Evolutionary conservation across 2,113 vertebrate species (phyloP).

Genomic region (Percina caprodes): DNA sequence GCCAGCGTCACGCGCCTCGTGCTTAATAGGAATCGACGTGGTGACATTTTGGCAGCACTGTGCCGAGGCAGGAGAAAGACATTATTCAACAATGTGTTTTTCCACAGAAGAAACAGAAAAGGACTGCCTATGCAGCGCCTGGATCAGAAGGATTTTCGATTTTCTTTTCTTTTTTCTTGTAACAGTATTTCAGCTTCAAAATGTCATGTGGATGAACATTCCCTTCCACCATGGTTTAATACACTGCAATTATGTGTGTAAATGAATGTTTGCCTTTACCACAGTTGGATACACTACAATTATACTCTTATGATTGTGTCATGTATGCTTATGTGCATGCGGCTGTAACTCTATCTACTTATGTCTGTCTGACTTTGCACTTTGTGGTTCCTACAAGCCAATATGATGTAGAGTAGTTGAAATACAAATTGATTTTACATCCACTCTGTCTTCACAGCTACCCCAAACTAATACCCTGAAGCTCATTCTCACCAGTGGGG

Average conservation of each 20-base stretch:
- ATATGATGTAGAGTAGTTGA: conserved; percentile 66
- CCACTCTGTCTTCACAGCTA: conserved; percentile 66
- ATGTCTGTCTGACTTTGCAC: conserved; percentile 72
- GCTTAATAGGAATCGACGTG: conserved; percentile 64
- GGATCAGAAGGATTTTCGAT: conserved; percentile 35
- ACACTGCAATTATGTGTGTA: conserved; percentile 70
- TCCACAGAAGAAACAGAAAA: conserved; percentile 61
- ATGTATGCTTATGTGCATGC: conserved; percentile 60
- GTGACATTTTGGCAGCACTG: conserved; percentile 69
- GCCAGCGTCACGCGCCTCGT: conserved; percentile 25
- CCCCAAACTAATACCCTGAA: conserved; percentile 29
- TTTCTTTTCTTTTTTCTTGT: conserved; percentile 26
- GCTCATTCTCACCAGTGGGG: conserved; percentile 25
- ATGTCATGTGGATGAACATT: conserved; percentile 64
- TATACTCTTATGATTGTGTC: conserved; percentile 65
- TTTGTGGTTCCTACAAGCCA: conserved; percentile 64
- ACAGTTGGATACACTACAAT: conserved; percentile 64
- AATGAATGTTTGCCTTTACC: conserved; percentile 64
- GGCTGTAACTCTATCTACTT: conserved; percentile 71
- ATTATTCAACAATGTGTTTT: conserved; percentile 68
- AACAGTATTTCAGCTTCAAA: conserved; percentile 61
- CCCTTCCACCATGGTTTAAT: conserved; percentile 56
- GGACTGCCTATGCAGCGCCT: conserved; percentile 39
- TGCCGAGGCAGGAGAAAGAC: conserved; percentile 53
- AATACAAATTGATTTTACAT: conserved; percentile 77